These are phyloP conservation scores for Oreochromis spilurus DNA, from an alignment of 2,113 vertebrate species.

Conservation along the genomic window DNA sequence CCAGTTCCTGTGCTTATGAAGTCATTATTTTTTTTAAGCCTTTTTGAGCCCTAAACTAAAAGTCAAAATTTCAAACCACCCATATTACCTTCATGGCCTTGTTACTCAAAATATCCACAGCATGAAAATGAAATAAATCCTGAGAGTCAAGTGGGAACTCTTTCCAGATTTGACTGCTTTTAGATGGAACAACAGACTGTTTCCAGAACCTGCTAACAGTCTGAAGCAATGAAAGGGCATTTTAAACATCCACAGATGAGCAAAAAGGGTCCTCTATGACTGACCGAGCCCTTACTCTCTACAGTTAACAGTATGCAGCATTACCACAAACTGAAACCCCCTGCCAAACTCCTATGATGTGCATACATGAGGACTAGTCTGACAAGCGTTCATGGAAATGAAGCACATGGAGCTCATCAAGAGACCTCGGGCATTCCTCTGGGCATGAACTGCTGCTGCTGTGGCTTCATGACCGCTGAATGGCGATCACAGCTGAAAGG, in stretches of 20 bases:
- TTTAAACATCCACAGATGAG: not conserved
- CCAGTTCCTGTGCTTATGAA: not conserved
- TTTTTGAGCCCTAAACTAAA: not conserved
- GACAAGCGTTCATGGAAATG: not conserved
- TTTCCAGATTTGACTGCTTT: not conserved
- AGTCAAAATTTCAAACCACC: not conserved
- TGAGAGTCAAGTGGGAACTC: not conserved
- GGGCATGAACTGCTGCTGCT: not conserved
- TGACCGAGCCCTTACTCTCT: not conserved
- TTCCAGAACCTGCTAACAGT: not conserved
- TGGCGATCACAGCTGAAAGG: not conserved
- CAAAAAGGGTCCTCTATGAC: not conserved
- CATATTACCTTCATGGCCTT: not conserved
- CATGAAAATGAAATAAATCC: not conserved
- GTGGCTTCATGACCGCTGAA: not conserved
- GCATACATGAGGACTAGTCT: not conserved
- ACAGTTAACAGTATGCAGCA: not conserved
- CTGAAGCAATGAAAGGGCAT: not conserved
- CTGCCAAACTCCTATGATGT: not conserved
- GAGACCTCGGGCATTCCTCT: not conserved
- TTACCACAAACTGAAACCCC: not conserved
- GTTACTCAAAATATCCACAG: not conserved
- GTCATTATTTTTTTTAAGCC: not conserved
- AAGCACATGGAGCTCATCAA: not conserved
- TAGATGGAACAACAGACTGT: not conserved